Percentiles rank a stretch among this genome's conserved stretches.
phyloP scores from a whole-genome alignment of 2,113 vertebrate genomes.

The Thalassarche chlororhynchos region DNA sequence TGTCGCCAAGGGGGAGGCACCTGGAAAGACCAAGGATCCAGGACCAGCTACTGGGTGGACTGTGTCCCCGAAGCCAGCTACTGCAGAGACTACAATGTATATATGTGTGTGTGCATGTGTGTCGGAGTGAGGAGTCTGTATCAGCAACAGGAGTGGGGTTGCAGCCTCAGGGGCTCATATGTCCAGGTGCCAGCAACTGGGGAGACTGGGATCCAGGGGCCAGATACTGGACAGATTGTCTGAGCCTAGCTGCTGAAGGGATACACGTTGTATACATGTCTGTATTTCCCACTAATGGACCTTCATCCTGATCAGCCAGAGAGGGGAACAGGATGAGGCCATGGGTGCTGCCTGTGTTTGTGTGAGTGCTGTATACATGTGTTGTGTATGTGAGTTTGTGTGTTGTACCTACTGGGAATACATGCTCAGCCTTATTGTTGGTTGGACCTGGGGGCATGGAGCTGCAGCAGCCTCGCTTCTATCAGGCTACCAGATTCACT shows the following conservation, averaged over 20 bases:
- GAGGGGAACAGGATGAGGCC: not conserved
- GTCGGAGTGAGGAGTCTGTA: not conserved
- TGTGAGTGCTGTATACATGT: not conserved
- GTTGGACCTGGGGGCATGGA: not conserved
- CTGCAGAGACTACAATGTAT: not conserved
- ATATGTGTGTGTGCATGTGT: not conserved
- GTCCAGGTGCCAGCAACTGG: not conserved
- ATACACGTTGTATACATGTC: not conserved
- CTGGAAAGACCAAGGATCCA: not conserved
- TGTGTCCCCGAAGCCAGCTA: not conserved
- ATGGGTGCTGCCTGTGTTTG: not conserved
- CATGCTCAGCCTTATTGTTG: not conserved
- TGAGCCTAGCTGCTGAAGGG: not conserved
- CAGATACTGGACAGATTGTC: not conserved
- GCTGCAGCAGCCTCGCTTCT: not conserved
- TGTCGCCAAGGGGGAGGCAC: not conserved
- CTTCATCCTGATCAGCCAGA: not conserved
- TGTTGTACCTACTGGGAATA: not conserved
- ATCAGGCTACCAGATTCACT: not conserved
- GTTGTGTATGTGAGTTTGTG: not conserved
- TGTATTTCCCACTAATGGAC: not conserved
- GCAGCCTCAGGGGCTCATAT: not conserved
- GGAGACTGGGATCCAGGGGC: not conserved
- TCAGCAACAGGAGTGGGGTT: not conserved
- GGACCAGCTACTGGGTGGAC: not conserved